phyloP scores from a whole-genome alignment of 2,888 invertebrate genomes.

The Furcula furcula region DNA sequence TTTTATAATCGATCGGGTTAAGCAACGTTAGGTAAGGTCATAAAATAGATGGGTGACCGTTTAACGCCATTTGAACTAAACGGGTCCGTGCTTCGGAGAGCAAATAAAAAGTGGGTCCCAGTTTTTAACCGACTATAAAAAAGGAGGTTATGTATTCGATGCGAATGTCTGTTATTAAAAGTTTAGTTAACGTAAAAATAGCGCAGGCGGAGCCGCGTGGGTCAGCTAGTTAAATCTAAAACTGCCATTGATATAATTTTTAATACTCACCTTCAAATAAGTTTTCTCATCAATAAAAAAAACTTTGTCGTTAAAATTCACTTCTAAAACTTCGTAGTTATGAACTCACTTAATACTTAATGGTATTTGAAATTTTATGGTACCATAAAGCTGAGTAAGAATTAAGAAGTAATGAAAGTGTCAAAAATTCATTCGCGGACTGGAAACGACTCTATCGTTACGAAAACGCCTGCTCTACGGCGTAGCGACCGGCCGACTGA shows the following conservation, averaged over 20 bases:
- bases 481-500: constrained; percentile 54
- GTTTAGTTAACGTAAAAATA: too few species aligned
- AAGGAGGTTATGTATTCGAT: too few species aligned
- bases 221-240: too few species aligned
- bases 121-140: too few species aligned
- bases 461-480: constrained; percentile 45
- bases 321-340: constrained; percentile 5
- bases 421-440: constrained; percentile 11
- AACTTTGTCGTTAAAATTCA: constrained; percentile 6
- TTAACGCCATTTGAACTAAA: too few species aligned
- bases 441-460: constrained; percentile 15
- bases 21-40: too few species aligned
- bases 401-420: constrained; percentile 2
- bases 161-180: too few species aligned
- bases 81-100: too few species aligned
- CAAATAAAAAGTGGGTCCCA: too few species aligned
- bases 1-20: too few species aligned
- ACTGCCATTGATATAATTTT: constrained; percentile 1
- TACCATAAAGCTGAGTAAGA: constrained; percentile 1
- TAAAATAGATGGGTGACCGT: too few species aligned
- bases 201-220: too few species aligned
- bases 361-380: constrained; percentile 1
- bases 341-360: constrained; percentile 8
- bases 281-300: constrained; percentile 6
- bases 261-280: constrained; percentile 20